Evolutionary conservation across 2,113 vertebrate species (phyloP), one percentile per base, ranked within the genome.

Genomic region (Nicator chloris): DNA sequence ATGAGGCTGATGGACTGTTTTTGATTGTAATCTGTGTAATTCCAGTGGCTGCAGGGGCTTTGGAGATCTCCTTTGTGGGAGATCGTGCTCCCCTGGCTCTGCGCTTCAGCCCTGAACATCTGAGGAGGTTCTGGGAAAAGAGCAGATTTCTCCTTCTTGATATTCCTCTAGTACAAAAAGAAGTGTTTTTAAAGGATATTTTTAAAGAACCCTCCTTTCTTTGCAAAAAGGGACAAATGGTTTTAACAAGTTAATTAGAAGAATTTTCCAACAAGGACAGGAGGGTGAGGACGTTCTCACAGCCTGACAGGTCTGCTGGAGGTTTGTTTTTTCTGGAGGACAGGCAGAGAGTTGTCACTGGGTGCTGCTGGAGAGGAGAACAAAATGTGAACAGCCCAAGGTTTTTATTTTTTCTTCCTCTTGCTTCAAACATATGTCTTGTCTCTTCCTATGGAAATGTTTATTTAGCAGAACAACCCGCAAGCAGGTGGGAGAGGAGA

Each of bases 401-500:
- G 49, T 31, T 70, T 76, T 71, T 15, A 9, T 86, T 79, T 90
- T 72, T 66, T 21, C 37, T 63, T 90, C 39, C 3, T 85, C n/a
- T 69, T 44, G 22, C 53, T 88, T 57, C 27, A 60, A 65, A 33
- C 77, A 60, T 75, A 42, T 56, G 66, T 84, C 78, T 56, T 31
- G 47, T 57, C 64, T 79, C 70, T 64, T 81, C 66, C 69, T 13
- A 4, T 61, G 42, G 75, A 53, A 70, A 11, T 92, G 53, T 85
- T 79, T 80, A 9, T 90, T 90, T 76, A 64, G 71, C 66, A 57
- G 24, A 82, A 66, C 72, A 80, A 35, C 78, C 53, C 81, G 71
- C 57, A 44, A 3, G 84, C 76, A 86, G 82, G 81, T 89, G 89
- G 83, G 84, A 76, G 89, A 95, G 65, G 80, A 56, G 57, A 53